Evolutionary conservation across 2,113 vertebrate genomes (phyloP).

Genomic region (Acinonyx jubatus): DNA sequence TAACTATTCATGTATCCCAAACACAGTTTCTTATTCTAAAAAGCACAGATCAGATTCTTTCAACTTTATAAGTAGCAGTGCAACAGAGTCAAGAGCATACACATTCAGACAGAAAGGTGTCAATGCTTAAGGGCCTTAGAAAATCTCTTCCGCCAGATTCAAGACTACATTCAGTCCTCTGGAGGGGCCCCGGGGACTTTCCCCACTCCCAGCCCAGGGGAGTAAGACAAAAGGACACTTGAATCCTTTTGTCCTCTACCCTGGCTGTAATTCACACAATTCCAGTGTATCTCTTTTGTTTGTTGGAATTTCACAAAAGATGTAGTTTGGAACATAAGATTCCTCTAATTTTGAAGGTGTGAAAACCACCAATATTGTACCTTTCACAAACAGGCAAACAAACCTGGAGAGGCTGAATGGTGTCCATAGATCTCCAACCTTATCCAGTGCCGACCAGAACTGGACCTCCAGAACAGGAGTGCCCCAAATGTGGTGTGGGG

Average conservation of each 20-base stretch:
- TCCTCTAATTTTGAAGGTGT: not conserved
- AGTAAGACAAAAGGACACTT: not conserved
- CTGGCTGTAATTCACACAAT: not conserved
- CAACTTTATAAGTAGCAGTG: not conserved
- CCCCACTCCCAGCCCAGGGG: not conserved
- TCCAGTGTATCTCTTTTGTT: not conserved
- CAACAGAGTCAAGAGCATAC: not conserved
- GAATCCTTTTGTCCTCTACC: not conserved
- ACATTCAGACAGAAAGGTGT: not conserved
- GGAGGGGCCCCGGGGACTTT: not conserved
- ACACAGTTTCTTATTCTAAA: not conserved
- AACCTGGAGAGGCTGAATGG: not conserved
- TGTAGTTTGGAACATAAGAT: not conserved
- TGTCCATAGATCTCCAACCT: accelerated
- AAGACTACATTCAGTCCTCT: not conserved
- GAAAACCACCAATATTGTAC: not conserved
- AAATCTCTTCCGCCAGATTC: not conserved
- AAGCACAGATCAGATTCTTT: not conserved
- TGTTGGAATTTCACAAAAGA: not conserved
- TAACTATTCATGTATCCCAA: not conserved
- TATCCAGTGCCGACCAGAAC: not conserved
- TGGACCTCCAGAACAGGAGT: accelerated
- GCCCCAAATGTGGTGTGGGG: not conserved
- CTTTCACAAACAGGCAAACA: not conserved
- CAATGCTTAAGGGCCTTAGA: not conserved